Evolutionary conservation across 2,113 vertebrate species (phyloP).

Genomic region (Ammospiza nelsoni): DNA sequence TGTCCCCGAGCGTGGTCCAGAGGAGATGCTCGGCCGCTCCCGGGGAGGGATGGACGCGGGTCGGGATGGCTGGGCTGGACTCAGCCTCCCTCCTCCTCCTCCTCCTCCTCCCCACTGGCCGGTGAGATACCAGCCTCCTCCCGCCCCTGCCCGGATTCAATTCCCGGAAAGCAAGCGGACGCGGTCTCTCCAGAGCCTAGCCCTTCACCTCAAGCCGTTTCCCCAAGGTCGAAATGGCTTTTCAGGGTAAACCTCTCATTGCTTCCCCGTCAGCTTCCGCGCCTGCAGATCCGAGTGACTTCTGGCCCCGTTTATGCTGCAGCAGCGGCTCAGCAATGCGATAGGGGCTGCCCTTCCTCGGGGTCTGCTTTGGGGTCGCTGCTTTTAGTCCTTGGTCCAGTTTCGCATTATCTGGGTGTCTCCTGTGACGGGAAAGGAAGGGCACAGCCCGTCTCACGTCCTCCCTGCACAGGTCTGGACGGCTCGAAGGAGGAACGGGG

Average conservation of each 20-base stretch:
- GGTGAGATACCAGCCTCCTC: background rate
- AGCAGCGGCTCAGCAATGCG: background rate
- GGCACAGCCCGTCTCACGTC: rapidly evolving
- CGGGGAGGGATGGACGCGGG: background rate
- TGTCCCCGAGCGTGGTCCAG: rapidly evolving
- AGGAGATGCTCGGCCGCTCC: rapidly evolving
- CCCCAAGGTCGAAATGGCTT: background rate
- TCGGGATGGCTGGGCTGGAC: background rate
- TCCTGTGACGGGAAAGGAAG: background rate
- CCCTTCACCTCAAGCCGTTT: background rate
- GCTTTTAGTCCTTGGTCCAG: background rate
- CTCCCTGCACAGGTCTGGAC: background rate
- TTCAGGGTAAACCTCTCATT: background rate
- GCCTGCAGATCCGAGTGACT: background rate
- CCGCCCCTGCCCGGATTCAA: rapidly evolving
- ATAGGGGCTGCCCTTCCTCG: background rate
- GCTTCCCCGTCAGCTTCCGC: background rate
- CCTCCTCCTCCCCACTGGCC: too few species aligned
- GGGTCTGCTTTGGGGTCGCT: rapidly evolving
- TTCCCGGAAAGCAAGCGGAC: background rate
- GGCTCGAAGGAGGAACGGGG: rapidly evolving
- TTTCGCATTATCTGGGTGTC: background rate
- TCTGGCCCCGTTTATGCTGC: background rate
- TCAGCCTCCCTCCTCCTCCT: background rate
- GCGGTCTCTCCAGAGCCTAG: background rate